Percentiles rank a stretch among this genome's conserved stretches.
Conservation (phyloP, 64 coral and sea anemone species). For the Dendrophyllia cribrosa region DNA sequence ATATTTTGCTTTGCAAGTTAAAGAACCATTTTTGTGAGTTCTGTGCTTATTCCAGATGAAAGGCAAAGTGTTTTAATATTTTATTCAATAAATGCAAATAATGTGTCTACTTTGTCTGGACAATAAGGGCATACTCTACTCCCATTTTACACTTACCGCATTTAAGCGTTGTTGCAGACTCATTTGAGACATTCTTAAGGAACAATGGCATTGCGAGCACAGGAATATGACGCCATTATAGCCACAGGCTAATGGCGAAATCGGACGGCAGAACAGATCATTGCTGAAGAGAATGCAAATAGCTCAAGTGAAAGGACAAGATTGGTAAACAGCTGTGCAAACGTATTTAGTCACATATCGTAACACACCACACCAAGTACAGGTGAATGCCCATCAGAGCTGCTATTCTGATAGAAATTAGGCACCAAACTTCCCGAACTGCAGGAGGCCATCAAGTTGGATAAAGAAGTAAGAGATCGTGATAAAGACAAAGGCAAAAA, state of each 20-base stretch:
- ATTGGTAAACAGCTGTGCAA: conserved; percentile 43
- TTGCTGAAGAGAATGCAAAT: conserved; percentile 26
- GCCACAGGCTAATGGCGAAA: conserved; percentile 35
- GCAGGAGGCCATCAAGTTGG: conserved; percentile 3
- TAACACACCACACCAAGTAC: conserved; percentile 45
- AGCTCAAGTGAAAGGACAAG: conserved; percentile 22
- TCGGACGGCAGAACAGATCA: conserved; percentile 31
- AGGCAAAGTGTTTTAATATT: too few species aligned
- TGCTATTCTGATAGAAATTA: conserved; percentile 41
- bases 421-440: neutral
- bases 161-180: too few species aligned
- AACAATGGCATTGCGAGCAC: neutral
- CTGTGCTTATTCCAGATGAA: too few species aligned
- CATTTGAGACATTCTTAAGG: too few species aligned
- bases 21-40: too few species aligned
- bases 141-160: too few species aligned
- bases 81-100: too few species aligned
- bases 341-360: conserved; percentile 22
- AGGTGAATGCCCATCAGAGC: conserved; percentile 50
- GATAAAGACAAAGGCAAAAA: conserved; percentile 57
- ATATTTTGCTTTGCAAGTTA: too few species aligned
- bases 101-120: too few species aligned
- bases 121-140: too few species aligned
- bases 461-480: conserved; percentile 38
- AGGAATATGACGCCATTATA: too few species aligned